Conservation (phyloP, 1,140 invertebrate species). For the Paracyclopina nana region DNA sequence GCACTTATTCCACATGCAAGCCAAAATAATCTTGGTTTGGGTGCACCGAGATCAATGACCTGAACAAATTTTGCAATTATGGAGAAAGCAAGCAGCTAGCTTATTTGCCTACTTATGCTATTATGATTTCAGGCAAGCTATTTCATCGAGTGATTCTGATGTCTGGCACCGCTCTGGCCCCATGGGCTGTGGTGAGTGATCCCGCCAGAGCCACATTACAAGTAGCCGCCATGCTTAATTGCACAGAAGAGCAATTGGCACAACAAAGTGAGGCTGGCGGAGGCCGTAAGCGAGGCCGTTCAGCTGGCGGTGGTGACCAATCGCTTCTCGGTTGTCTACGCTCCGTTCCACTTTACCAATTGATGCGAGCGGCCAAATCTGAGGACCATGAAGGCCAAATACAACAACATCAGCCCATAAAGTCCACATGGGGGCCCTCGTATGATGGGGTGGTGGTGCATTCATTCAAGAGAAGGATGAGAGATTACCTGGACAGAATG, state of each 20-base stretch:
- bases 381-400: background rate
- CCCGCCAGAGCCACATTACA: constrained; percentile 64
- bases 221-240: constrained; percentile 65
- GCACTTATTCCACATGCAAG: no score
- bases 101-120: background rate
- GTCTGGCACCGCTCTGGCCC: constrained; percentile 80
- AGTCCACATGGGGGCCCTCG: constrained; percentile 68
- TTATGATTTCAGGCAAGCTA: constrained; percentile 42
- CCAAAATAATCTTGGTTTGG: no score
- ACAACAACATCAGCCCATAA: constrained; percentile 30
- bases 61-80: no score
- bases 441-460: constrained; percentile 78
- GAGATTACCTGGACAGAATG: constrained; percentile 22
- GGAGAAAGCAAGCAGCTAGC: no score
- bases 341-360: constrained; percentile 36
- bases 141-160: constrained; percentile 84
- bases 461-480: constrained; percentile 29
- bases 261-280: constrained; percentile 52
- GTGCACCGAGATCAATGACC: no score
- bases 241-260: constrained; percentile 56
- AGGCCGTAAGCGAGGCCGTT: constrained; percentile 34
- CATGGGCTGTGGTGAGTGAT: constrained; percentile 72
- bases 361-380: constrained; percentile 7
- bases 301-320: no score
- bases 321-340: constrained; percentile 36